Conservation (phyloP, 2,113 vertebrate species). For the Syngnathus floridae region DNA sequence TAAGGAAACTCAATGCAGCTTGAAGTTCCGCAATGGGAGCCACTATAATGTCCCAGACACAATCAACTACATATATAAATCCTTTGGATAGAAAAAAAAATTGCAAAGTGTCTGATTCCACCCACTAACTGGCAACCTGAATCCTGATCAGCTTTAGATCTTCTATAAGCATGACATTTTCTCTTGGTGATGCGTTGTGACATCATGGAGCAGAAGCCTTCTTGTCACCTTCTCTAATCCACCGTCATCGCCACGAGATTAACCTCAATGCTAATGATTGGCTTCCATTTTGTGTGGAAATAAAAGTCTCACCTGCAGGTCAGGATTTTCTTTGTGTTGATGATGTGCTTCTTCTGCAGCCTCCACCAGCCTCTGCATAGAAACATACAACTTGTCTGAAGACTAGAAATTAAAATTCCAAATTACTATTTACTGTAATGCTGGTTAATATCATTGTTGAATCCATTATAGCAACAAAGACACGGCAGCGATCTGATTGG, state of each 20-base stretch:
- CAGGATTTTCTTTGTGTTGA: slow-evolving; percentile 92
- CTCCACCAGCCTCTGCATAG: slow-evolving; percentile 85
- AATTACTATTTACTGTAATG: too few relatives aligned
- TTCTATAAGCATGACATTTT: not conserved
- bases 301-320: slow-evolving; percentile 84
- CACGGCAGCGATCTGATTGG: too few relatives aligned
- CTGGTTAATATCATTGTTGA: too few relatives aligned
- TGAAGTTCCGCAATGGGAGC: slow-evolving; percentile 36
- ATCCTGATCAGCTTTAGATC: not conserved
- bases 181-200: slow-evolving; percentile 25
- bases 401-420: not conserved
- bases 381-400: not conserved
- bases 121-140: not conserved
- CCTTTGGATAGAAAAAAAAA: slow-evolving; percentile 25
- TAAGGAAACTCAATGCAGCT: slow-evolving; percentile 25
- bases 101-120: not conserved
- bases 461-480: too few relatives aligned
- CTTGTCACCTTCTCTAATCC: slow-evolving; percentile 46
- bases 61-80: not conserved
- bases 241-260: slow-evolving; percentile 18
- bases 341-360: slow-evolving; percentile 94
- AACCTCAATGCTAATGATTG: slow-evolving; percentile 14
- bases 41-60: slow-evolving; percentile 26
- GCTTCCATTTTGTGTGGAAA: not conserved
- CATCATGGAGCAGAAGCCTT: slow-evolving; percentile 21